Evolutionary conservation across 2,113 vertebrate species (phyloP), one percentile per base, ranked within the genome.

Genomic region (Orthonyx spaldingii): DNA sequence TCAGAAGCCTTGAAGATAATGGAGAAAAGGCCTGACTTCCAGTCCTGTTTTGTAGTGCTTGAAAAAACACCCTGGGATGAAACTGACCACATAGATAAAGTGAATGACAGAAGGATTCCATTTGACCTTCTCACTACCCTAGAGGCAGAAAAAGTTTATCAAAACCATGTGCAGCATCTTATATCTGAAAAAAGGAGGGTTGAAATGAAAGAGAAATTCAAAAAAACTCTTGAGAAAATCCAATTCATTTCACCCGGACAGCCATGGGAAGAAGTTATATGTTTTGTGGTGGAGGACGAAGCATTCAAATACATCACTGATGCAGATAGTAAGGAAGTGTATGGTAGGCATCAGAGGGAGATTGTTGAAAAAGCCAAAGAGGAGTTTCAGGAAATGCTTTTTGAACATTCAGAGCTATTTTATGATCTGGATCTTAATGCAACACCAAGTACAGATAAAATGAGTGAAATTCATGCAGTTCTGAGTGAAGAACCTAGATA

Each of bases 351-450:
- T 98, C 99, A 99, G 98, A 98, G 99, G 96, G 99, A 99, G 98
- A 99, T 99, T 96, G 99, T 99, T 97, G 99, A 99, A 98, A 98
- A 99, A 98, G 99, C 99, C 98, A 99, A 99, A 98, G 99, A 99
- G 97, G 99, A 99, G 97, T 99, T 99, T 98, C 99, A 99, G 98
- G 99, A 99, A 98, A 99, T 99, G 99, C 99, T 99, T 97, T 99
- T 99, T 97, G 99, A 99, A 96, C 99, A 99, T 57, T 99, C 99
- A 39, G 99, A 99, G 96, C 98, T 99, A 20, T 99, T 99, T 98
- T 99, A 99, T 96, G 99, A 99, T 98, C 97, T 99, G 96, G 99
- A 99, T 98, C 98, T 99, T 84, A 99, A 99, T 89, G 99, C 99
- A 96, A 99, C 99, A 80, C 99, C 99, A 35, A 99, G 99, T 97